Percentiles rank a stretch among this genome's conserved stretches.
phyloP scores from a whole-genome alignment of 2,888 invertebrate species.

The Drosophila quinaria region DNA sequence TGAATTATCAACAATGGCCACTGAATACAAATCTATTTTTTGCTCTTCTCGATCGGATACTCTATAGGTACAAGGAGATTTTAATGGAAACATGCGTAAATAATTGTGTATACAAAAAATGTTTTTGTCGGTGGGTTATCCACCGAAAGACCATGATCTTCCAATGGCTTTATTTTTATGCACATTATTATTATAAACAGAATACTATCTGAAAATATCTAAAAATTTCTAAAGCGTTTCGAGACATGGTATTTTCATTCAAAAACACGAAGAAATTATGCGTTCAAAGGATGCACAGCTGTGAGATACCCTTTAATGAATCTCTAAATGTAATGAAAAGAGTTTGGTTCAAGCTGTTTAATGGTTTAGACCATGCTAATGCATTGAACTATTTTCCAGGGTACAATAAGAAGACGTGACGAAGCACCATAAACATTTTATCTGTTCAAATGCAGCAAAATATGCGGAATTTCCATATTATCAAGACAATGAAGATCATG shows the following conservation, averaged over 20 bases:
- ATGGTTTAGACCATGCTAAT: background rate
- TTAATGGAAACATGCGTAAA: slow-evolving; percentile 48
- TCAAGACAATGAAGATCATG: slow-evolving; percentile 13
- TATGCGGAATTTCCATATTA: slow-evolving; percentile 35
- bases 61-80: slow-evolving; percentile 5
- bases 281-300: background rate
- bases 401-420: slow-evolving; percentile 36
- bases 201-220: slow-evolving; percentile 48
- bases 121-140: slow-evolving; percentile 43
- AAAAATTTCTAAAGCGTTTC: slow-evolving; percentile 49
- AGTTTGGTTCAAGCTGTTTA: background rate
- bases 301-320: slow-evolving; percentile 5
- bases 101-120: slow-evolving; percentile 42
- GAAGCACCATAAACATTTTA: slow-evolving; percentile 29
- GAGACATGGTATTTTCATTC: slow-evolving; percentile 64
- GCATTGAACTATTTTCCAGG: background rate
- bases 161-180: slow-evolving; percentile 47
- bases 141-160: slow-evolving; percentile 42
- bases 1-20: slow-evolving; percentile 65
- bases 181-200: slow-evolving; percentile 50
- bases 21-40: slow-evolving; percentile 45
- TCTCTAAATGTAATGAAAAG: background rate
- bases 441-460: slow-evolving; percentile 14
- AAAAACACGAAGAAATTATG: slow-evolving; percentile 31
- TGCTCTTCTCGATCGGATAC: background rate